Conservation (phyloP, 2,113 vertebrate species). For the Tamias sibiricus region DNA sequence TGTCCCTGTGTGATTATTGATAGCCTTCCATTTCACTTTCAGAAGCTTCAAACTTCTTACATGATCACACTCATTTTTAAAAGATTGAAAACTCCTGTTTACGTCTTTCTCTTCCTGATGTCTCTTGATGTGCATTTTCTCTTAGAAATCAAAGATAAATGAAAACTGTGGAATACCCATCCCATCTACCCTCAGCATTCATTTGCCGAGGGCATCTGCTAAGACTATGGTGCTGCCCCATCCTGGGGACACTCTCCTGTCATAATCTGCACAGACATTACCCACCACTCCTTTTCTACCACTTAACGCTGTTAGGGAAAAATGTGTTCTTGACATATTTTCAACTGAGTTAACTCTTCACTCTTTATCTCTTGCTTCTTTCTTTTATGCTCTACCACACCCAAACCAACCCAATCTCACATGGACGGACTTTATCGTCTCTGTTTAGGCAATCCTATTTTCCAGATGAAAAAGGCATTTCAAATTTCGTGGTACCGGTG, state of each 20-base stretch:
- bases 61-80: not conserved
- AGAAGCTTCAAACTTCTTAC: not conserved
- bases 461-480: not conserved
- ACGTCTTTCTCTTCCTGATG: not conserved
- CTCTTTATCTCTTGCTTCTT: not conserved
- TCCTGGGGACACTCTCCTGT: not conserved
- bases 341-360: not conserved
- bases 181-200: not conserved
- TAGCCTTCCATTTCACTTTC: not conserved
- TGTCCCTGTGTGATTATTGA: not conserved
- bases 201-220: too few species aligned
- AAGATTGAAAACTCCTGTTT: not conserved
- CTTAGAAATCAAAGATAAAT: not conserved
- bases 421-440: not conserved
- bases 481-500: not conserved
- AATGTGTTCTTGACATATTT: not conserved
- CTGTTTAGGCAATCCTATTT: not conserved
- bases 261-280: not conserved
- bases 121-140: not conserved
- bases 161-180: not conserved
- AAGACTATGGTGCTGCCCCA: accelerated
- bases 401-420: not conserved
- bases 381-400: not conserved
- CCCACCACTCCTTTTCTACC: not conserved
- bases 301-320: not conserved